Evolutionary conservation across 92 coral and sea anemone species (phyloP), one percentile per base, ranked within the genome.

Genomic region (Heteractis magnifica): DNA sequence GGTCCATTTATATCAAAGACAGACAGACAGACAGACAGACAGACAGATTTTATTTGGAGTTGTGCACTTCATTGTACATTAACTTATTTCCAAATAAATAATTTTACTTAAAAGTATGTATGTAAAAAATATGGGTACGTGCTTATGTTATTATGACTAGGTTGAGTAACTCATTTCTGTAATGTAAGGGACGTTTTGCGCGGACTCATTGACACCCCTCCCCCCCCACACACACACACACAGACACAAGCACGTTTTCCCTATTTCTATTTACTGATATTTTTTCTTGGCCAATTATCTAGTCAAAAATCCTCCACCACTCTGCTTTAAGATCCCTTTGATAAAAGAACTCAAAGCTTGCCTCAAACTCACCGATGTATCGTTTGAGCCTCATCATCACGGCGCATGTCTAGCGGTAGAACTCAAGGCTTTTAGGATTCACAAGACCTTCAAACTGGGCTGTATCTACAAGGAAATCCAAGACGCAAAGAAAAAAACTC

Each of bases 341-440:
- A n/a, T 70, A 19, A 51, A 81, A 68, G 7, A n/a, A 2, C 0
- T 68, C 8, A n/a, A 70, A 21, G 84, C 77, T 15, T 81, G 84
- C 26, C 77, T 81, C 48, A 55, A 81, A 23, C 16, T 81, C 8
- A 81, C 84, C 21, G 77, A 81, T 41, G 84, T 81, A 15, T 68
- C 84, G 65, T 81, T 68, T 51, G 52, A 81, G 34, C 84, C 84
- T 34, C 84, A 70, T 13, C 84, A 81, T 65, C 84, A 81, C 62
- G 84, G 84, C 8, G 84, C 84, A 5, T 81, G 84, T 59, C 68
- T 81, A 52, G 15, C 62, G 58, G 15, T 81, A 41, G 73, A 20
- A 70, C 0, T 81, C 50, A 68, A 81, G 34, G 83, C 52, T 10
- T 18, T 81, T 10, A 8, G 49, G 51, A 44, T 81, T 14, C 59